Base-by-base conservation (phyloP, 2,113 vertebrate species). In the Charina bottae region DNA sequence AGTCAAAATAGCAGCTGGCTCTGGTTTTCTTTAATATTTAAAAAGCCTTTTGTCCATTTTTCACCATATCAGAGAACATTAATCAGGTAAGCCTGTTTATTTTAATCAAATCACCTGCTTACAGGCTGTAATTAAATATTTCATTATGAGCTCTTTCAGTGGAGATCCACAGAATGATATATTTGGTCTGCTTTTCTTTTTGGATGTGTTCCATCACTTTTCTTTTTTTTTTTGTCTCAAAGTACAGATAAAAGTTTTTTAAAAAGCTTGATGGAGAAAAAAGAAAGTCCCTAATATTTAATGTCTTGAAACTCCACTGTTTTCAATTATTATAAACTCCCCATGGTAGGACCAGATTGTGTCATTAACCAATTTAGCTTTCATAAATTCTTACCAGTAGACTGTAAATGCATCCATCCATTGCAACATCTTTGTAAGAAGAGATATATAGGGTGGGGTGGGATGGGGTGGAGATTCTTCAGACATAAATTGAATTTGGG, bases 41-140 rank as follows among this genome's bases (percentile, higher is more conserved):
- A 55, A 90, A 78, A 84, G 3, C 23, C 33, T 15, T 92, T 85
- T 56, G 33, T 92, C 24, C 53, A n/a, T 90, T 93, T 53, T 49
- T 72, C 4, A n/a, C 49, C 56, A 13, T 86, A 58, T 90, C 62
- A 24, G 54, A 59, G 42, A 59, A 33, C 54, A 83, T 72, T 59
- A 90, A 90, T 93, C 62, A 60, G 42, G 28, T 42, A 54, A 53
- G 62, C 62, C 62, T 90, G 83, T 78, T 90, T 90, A 92, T 89
- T 92, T 90, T 92, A 92, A 90, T 93, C 85, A 93, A 93, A 87
- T 93, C 64, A 60, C 89, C 53, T 90, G 59, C 92, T 90, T 87
- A 90, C 7, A 78, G 55, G 26, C 83, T 83, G 28, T 87, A 90
- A 92, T 87, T 90, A 90, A 87, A 78, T 92, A 93, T 87, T 87